Conservation (phyloP, 2,797 vertebrate species). For the Leuciscus waleckii region DNA sequence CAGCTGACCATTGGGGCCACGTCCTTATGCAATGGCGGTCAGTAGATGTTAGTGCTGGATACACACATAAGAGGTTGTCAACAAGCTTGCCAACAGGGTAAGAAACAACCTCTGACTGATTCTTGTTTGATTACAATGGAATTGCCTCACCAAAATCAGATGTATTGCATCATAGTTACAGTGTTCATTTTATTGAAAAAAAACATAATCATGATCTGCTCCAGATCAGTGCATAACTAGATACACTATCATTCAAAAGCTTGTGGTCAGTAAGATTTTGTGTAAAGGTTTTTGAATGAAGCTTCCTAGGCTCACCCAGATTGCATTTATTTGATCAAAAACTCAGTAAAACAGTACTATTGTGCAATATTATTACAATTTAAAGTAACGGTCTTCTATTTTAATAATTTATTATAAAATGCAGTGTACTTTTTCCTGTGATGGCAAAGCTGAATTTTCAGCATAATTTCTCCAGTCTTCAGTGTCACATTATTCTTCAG, state of each 20-base stretch:
- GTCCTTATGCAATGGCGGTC: conserved; percentile 79
- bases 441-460: too few species aligned
- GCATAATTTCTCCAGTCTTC: neutral
- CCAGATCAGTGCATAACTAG: neutral
- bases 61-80: conserved; percentile 84
- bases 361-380: neutral
- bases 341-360: neutral
- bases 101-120: conserved; percentile 53
- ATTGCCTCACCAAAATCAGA: neutral
- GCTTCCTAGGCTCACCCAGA: neutral
- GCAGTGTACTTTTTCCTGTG: neutral
- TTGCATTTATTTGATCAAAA: neutral
- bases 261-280: neutral
- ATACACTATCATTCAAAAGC: neutral
- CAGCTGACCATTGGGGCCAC: conserved; percentile 85
- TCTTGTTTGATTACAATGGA: neutral
- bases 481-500: neutral
- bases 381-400: neutral
- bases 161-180: neutral
- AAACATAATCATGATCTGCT: neutral
- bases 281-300: neutral
- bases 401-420: neutral
- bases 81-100: conserved; percentile 86
- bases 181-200: neutral
- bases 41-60: conserved; percentile 81